Evolutionary conservation across 37 sponge, comb jelly and placozoan species (phyloP).

Genomic region (Crambe crambe): DNA sequence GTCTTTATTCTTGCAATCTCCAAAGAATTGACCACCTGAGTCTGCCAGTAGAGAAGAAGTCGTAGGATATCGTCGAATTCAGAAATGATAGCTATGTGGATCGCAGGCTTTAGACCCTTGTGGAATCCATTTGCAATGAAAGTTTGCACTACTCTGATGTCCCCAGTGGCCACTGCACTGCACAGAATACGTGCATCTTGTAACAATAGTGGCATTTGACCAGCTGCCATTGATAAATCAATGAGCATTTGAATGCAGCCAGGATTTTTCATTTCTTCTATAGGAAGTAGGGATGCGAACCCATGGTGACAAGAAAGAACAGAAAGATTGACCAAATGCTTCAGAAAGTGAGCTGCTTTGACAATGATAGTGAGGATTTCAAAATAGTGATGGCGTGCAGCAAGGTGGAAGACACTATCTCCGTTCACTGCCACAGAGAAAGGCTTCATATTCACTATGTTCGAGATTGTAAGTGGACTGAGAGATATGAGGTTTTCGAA

Average conservation of each 20-base stretch:
- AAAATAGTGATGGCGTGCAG: slow-evolving; percentile 21
- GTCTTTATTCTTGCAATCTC: slow-evolving; percentile 9
- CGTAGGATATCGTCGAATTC: slow-evolving; percentile 20
- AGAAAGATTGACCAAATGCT: background rate
- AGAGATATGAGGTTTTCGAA: background rate
- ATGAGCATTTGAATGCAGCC: slow-evolving; percentile 42
- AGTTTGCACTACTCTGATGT: slow-evolving; percentile 29
- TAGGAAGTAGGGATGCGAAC: slow-evolving; percentile 4
- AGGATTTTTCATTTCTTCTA: slow-evolving; percentile 39
- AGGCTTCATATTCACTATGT: slow-evolving; percentile 24
- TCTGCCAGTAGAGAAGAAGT: slow-evolving; percentile 53
- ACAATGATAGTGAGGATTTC: slow-evolving; percentile 42
- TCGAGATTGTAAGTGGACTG: slow-evolving; percentile 1
- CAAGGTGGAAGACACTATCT: slow-evolving; percentile 53
- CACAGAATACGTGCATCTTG: slow-evolving; percentile 18
- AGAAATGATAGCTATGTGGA: slow-evolving; percentile 16
- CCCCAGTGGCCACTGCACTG: slow-evolving; percentile 21
- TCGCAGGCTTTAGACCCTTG: slow-evolving; percentile 16
- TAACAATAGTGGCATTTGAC: slow-evolving; percentile 4
- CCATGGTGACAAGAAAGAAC: slow-evolving; percentile 9
- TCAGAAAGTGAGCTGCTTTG: slow-evolving; percentile 20
- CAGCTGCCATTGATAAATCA: background rate
- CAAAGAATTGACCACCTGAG: slow-evolving; percentile 22
- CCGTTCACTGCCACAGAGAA: slow-evolving; percentile 21
- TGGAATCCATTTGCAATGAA: slow-evolving; percentile 49